phyloP scores from a whole-genome alignment of 2,797 vertebrate genomes.

The Fistularia tabacaria region DNA sequence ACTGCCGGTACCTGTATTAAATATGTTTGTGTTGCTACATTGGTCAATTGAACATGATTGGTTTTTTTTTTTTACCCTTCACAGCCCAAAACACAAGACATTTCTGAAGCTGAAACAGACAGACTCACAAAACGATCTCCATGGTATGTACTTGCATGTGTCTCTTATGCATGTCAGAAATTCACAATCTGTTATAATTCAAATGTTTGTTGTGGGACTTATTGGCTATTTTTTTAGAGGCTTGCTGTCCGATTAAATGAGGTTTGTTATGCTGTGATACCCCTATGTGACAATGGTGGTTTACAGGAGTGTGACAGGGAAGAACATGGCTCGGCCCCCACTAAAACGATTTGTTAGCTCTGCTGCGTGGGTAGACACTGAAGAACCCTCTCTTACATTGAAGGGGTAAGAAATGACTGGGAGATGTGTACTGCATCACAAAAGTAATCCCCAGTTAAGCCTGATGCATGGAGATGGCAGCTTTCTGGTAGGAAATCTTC shows the following conservation, averaged over 20 bases:
- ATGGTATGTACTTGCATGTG: conserved; percentile 73
- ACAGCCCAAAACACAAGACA: conserved; percentile 70
- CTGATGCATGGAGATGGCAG: conserved; percentile 44
- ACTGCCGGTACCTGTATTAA: too few relatives aligned
- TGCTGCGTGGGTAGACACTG: conserved; percentile 83
- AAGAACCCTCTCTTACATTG: conserved; percentile 75
- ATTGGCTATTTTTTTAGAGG: background rate
- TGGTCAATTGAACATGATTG: background rate
- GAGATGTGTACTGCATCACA: conserved; percentile 12
- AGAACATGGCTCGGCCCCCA: conserved; percentile 79
- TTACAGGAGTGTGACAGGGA: conserved; percentile 81
- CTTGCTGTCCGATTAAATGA: conserved; percentile 11
- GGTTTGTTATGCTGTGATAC: conserved; percentile 43
- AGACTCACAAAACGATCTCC: conserved; percentile 80
- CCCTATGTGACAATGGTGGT: conserved; percentile 51
- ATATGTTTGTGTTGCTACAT: too few relatives aligned
- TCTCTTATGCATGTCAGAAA: background rate
- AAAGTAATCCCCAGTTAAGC: conserved; percentile 2
- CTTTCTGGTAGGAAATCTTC: conserved; percentile 10
- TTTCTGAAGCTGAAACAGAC: conserved; percentile 73
- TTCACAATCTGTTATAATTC: background rate
- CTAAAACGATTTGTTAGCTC: conserved; percentile 90
- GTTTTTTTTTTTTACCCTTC: conserved; percentile 5
- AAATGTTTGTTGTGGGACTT: background rate
- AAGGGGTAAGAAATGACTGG: conserved; percentile 80